Percentiles rank a stretch among this genome's conserved stretches.
Evolutionary conservation across 2,888 invertebrate species (phyloP).

Genomic region (Fragum sueziense): DNA sequence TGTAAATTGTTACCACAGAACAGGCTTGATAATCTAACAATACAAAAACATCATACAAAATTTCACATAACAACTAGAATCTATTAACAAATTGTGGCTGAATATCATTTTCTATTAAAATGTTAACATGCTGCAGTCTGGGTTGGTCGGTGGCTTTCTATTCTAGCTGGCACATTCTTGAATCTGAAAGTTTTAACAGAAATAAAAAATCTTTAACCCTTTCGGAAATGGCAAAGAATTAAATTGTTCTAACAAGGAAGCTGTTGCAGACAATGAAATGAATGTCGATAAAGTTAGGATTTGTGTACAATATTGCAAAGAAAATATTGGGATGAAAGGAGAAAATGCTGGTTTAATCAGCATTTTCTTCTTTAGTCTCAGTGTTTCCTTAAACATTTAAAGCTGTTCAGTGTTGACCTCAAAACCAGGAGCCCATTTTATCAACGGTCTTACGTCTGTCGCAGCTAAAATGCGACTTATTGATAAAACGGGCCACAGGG

Average conservation of each 20-base stretch:
- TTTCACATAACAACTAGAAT: background rate
- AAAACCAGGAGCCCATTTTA: too few relatives aligned
- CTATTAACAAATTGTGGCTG: background rate
- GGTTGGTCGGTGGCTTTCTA: conserved; percentile 62
- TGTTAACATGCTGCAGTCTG: background rate
- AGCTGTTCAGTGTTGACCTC: background rate
- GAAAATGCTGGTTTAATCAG: background rate
- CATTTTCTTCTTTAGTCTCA: too few relatives aligned
- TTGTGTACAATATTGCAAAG: background rate
- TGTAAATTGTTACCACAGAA: too few relatives aligned
- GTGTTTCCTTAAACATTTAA: background rate
- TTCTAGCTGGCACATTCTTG: conserved; percentile 71
- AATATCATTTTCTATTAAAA: background rate
- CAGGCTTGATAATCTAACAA: too few relatives aligned
- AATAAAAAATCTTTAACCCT: background rate
- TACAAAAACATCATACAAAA: too few relatives aligned
- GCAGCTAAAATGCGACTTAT: background rate
- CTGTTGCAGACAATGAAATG: too few relatives aligned
- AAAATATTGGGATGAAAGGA: background rate
- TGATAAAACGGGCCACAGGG: background rate
- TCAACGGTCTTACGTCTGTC: background rate
- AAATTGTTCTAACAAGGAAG: background rate
- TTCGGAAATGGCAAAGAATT: too few relatives aligned
- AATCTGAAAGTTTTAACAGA: conserved; percentile 63
- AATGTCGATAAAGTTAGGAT: too few relatives aligned